Percentiles rank a stretch among this genome's conserved stretches.
These are phyloP conservation scores for Dolichotis patagonum DNA, from an alignment of 2,113 vertebrate genomes.

Conservation along the genomic window DNA sequence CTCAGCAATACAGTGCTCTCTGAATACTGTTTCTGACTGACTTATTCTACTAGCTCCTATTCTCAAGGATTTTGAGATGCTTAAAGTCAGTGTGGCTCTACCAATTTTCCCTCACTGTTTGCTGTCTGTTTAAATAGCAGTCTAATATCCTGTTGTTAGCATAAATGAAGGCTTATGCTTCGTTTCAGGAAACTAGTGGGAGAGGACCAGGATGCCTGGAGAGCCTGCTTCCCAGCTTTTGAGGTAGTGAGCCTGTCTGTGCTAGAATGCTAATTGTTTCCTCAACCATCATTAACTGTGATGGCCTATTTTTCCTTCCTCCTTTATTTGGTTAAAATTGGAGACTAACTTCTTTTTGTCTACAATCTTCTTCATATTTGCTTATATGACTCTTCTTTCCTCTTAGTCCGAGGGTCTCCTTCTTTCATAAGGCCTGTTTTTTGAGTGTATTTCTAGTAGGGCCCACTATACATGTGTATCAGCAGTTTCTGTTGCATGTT, in stretches of 20 bases:
- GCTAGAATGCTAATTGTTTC: not conserved
- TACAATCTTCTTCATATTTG: conserved; percentile 35
- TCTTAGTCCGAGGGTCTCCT: conserved; percentile 1
- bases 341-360: not conserved
- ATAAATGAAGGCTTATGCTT: not conserved
- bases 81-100: not conserved
- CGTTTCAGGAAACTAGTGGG: not conserved
- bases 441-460: not conserved
- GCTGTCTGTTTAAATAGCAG: conserved; percentile 13
- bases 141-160: not conserved
- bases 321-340: not conserved
- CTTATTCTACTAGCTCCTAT: conserved; percentile 43
- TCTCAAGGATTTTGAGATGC: conserved; percentile 61
- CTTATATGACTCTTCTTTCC: not conserved
- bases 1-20: conserved; percentile 35
- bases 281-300: not conserved
- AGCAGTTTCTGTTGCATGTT: not conserved
- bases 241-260: not conserved
- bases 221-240: not conserved
- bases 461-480: not conserved
- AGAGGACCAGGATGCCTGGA: not conserved
- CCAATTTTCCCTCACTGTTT: not conserved
- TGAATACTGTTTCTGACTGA: conserved; percentile 54
- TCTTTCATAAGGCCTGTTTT: conserved; percentile 36
- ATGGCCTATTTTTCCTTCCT: not conserved